Percentiles rank a stretch among this genome's conserved stretches.
These are phyloP conservation scores for Hirtodrosophila trivittata DNA, from an alignment of 2,888 invertebrate genomes.

Conservation along the genomic window DNA sequence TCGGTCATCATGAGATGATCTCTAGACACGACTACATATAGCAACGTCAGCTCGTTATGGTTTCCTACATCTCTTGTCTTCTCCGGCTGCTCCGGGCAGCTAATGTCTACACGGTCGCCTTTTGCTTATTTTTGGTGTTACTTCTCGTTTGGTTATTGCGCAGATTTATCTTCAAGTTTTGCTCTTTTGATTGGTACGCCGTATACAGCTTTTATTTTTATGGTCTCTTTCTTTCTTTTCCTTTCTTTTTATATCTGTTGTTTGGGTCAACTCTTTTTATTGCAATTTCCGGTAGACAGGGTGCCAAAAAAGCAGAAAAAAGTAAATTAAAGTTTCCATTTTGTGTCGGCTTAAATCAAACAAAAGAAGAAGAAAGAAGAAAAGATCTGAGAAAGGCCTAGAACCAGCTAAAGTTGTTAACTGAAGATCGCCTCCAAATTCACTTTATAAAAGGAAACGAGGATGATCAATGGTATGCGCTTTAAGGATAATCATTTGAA, in stretches of 20 bases:
- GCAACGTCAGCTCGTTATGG: slow-evolving; percentile 67
- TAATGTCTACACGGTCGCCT: slow-evolving; percentile 43
- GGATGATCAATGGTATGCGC: no score
- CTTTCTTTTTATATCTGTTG: slow-evolving; percentile 29
- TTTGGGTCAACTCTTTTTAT: slow-evolving; percentile 29
- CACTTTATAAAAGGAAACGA: no score
- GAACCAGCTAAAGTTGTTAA: no score
- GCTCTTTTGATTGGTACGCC: slow-evolving; percentile 49
- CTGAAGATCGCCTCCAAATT: no score
- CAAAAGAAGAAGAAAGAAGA: slow-evolving; percentile 2
- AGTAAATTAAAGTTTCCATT: slow-evolving; percentile 25
- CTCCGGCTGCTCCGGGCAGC: slow-evolving; percentile 9
- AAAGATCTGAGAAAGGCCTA: background rate
- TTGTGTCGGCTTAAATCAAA: slow-evolving; percentile 39
- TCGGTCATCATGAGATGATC: slow-evolving; percentile 54
- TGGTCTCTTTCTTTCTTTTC: slow-evolving; percentile 4
- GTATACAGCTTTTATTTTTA: slow-evolving; percentile 22
- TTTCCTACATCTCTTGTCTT: slow-evolving; percentile 68
- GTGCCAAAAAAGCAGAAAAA: slow-evolving; percentile 8
- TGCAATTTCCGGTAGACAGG: slow-evolving; percentile 51
- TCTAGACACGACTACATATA: slow-evolving; percentile 39
- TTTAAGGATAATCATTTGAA: no score
- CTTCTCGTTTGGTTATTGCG: slow-evolving; percentile 60
- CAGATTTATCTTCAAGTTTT: slow-evolving; percentile 50
- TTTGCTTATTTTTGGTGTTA: slow-evolving; percentile 49